A percentile compares a stretch with the other conserved stretches of the same genome.
Conservation (phyloP, 1,140 invertebrate species). For the Tigriopus japonicus region DNA sequence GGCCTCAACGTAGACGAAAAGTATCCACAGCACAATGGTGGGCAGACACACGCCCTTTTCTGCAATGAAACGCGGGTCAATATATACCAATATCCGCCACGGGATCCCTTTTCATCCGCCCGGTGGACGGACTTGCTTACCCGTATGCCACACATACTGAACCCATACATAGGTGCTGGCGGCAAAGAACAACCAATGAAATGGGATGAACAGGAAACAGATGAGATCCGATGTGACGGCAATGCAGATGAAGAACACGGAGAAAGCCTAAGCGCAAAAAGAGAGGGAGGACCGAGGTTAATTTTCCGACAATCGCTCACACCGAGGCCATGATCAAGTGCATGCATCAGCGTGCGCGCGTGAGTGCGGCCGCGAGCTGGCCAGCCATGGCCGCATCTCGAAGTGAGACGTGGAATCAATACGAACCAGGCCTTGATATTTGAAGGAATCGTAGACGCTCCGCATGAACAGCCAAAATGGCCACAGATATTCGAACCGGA, state of each 20-base stretch:
- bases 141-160: constrained; percentile 96
- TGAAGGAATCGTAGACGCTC: constrained; percentile 93
- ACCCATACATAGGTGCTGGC: constrained; percentile 98
- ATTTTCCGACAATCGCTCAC: too few species aligned
- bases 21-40: constrained; percentile 78
- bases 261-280: constrained; percentile 65
- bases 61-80: constrained; percentile 26
- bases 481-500: constrained; percentile 98
- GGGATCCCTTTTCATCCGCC: too few species aligned
- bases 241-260: constrained; percentile 93
- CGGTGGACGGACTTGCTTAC: constrained; percentile 33
- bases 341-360: too few species aligned
- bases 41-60: constrained; percentile 85
- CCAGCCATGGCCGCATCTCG: too few species aligned
- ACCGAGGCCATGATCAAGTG: too few species aligned
- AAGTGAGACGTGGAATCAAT: neutral
- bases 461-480: constrained; percentile 91
- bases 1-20: constrained; percentile 89
- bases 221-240: constrained; percentile 95
- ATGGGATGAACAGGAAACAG: constrained; percentile 96
- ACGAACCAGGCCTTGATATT: constrained; percentile 94
- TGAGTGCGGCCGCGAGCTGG: too few species aligned
- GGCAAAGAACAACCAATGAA: constrained; percentile 92
- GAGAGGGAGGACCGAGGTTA: too few species aligned
- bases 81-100: constrained; percentile 20